Percentiles rank a stretch among this genome's conserved stretches.
Evolutionary conservation across 1,140 invertebrate species (phyloP).

Genomic region (Brachionus paranguensis): DNA sequence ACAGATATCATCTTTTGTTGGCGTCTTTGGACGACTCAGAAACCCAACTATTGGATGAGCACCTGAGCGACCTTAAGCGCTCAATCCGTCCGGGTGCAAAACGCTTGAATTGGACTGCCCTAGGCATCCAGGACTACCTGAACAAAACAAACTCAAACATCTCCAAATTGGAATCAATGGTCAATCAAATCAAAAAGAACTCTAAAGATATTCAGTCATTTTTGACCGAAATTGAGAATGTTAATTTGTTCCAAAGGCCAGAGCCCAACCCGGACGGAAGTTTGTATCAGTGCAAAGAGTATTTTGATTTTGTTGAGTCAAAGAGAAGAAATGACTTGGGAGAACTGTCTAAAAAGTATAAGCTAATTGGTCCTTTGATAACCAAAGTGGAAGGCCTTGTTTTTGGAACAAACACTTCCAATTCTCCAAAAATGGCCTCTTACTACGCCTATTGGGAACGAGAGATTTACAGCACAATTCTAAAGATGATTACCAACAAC

Average conservation of each 20-base stretch:
- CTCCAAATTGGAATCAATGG: slow-evolving; percentile 61
- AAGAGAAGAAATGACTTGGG: slow-evolving; percentile 64
- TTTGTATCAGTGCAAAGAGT: slow-evolving; percentile 57
- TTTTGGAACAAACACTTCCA: slow-evolving; percentile 54
- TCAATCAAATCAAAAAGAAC: slow-evolving; percentile 70
- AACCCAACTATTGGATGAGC: slow-evolving; percentile 54
- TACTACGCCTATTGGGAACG: slow-evolving; percentile 58
- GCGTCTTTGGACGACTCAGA: slow-evolving; percentile 52
- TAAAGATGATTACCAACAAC: slow-evolving; percentile 64
- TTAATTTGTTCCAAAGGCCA: slow-evolving; percentile 53
- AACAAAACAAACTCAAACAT: slow-evolving; percentile 57
- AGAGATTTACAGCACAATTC: slow-evolving; percentile 53
- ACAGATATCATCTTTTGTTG: slow-evolving; percentile 51
- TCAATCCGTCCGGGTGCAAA: slow-evolving; percentile 71
- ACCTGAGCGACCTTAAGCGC: slow-evolving; percentile 67
- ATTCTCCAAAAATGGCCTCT: slow-evolving; percentile 51
- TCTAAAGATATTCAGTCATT: slow-evolving; percentile 62
- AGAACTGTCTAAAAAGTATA: slow-evolving; percentile 65
- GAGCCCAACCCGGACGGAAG: slow-evolving; percentile 46
- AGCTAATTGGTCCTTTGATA: slow-evolving; percentile 67
- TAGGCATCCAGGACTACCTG: slow-evolving; percentile 70
- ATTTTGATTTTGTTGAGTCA: slow-evolving; percentile 65
- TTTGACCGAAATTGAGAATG: slow-evolving; percentile 49
- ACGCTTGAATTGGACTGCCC: slow-evolving; percentile 74
- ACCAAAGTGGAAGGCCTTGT: slow-evolving; percentile 70